Base-by-base conservation (phyloP, 1,140 invertebrate genomes). In the Drosophila quadrilineata region DNA sequence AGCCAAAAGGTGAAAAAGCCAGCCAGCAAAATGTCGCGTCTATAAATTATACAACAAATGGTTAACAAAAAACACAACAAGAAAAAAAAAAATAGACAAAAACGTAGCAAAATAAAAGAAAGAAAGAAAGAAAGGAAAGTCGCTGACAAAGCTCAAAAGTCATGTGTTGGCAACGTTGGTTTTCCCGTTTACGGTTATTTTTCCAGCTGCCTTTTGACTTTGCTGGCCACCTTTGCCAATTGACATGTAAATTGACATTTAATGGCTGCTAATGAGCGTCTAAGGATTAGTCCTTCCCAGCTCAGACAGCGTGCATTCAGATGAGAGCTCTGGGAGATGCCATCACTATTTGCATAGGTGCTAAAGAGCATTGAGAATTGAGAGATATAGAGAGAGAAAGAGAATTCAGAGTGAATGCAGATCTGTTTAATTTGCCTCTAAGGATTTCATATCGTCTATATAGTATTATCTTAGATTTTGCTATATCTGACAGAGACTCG, bases 181-280 rank as follows among this genome's bases (percentile, higher is more conserved):
- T 60, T 60, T 52, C n/a, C n/a, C n/a, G n/a, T 48, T 26, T 40
- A 22, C 35, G 21, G 21, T 62, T 48, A 24, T 46, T 52, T 60
- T 54, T 62, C 16, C 43, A 46, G 57, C 48, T 64, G 41, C 46
- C 68, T 57, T 49, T 48, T 70, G 22, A n/a, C n/a, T n/a, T n/a
- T n/a, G 45, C 64, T 57, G 49, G 36, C 41, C 69, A 48, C 65
- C 46, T 53, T 71, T 65, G 80, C 79, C 79, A 85, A 87, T 87
- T 87, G 84, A 87, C 84, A 87, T 87, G 84, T 84, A 87, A 87
- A 87, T 87, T 87, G 84, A 77, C 84, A 86, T 87, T 87, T 87
- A 87, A 87, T 87, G 74, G 74, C 53, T 84, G 73, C 80, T 85
- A 85, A 85, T 85, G 79, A 85, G 79, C 80, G 79, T 84, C 77